phyloP scores from a whole-genome alignment of 2,888 invertebrate species.

The Macrophya alboannulata region DNA sequence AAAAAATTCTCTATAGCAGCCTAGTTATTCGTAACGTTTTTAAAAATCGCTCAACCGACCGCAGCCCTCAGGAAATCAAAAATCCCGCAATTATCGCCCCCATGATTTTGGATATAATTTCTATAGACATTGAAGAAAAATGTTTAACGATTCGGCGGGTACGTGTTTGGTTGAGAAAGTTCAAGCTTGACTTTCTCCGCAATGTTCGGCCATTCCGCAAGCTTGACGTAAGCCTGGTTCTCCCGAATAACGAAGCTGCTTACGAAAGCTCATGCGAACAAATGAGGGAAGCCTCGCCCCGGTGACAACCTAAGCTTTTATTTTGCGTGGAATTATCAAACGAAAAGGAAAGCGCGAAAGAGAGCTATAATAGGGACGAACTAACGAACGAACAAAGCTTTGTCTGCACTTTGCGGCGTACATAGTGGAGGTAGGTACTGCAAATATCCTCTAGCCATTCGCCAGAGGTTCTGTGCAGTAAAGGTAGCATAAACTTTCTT shows the following conservation, averaged over 20 bases:
- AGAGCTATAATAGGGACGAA: not conserved
- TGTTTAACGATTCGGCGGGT: not conserved
- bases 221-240: not conserved
- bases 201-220: not conserved
- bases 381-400: constrained; percentile 14
- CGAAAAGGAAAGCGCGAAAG: not conserved
- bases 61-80: no score
- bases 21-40: no score
- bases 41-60: no score
- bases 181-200: not conserved
- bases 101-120: no score
- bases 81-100: no score
- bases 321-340: constrained; percentile 27
- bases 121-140: no score
- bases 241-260: constrained; percentile 11
- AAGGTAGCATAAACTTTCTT: not conserved
- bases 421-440: not conserved
- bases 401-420: not conserved
- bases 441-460: not conserved
- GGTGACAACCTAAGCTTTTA: constrained; percentile 18
- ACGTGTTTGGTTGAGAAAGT: not conserved
- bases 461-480: constrained; percentile 4
- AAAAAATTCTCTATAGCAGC: no score
- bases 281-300: constrained; percentile 23
- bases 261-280: not conserved